Evolutionary conservation across 2,113 vertebrate genomes (phyloP), one percentile per base, ranked within the genome.

Genomic region (Chamaea fasciata): DNA sequence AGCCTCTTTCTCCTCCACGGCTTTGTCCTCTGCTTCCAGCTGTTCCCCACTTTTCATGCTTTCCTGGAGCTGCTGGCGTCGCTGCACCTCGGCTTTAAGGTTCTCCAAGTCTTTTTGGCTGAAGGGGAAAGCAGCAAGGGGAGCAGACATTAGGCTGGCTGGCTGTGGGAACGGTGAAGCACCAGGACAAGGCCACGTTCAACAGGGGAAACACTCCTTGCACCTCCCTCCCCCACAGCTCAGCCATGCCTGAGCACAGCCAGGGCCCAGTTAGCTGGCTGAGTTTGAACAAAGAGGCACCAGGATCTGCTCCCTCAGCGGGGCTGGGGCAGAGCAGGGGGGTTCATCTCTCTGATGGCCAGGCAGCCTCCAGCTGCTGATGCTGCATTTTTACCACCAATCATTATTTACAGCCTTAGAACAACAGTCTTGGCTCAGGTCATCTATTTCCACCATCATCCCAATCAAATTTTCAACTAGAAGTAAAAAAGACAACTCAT

Each of bases 21-120:
- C 56, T n/a, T 93, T 95, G 80, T 96, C 97, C 86, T 97, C 97
- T 42, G 75, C 79, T 69, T 96, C 98, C 55, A 35, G 94, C 81
- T 95, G 98, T 83, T 99, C 98, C 24, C 98, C 97, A 30, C 56
- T 97, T 91, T 97, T 99, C 77, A 98, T 97, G 74, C 98, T 97
- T 82, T 99, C 99, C 62, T 99, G 99, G 80, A 99, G 98, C 95
- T 98, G 99, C 95, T 99, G 99, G 60, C 99, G 98, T 89, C 99
- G 98, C 83, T 99, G 99, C 70, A 99, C 99, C 96, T 99, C 99
- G 0, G 99, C 99, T 96, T 99, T 99, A 97, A 99, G 98, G 93
- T 98, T 99, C 97, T 99, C 99, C 98, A 99, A 97, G 97, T 99
- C 99, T 97, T 99, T 99, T 98, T 99, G 99, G 97, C 99, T 99